These are phyloP conservation scores for Caenorhabditis brenneri DNA, from an alignment of 1,140 invertebrate species.

Conservation along the genomic window DNA sequence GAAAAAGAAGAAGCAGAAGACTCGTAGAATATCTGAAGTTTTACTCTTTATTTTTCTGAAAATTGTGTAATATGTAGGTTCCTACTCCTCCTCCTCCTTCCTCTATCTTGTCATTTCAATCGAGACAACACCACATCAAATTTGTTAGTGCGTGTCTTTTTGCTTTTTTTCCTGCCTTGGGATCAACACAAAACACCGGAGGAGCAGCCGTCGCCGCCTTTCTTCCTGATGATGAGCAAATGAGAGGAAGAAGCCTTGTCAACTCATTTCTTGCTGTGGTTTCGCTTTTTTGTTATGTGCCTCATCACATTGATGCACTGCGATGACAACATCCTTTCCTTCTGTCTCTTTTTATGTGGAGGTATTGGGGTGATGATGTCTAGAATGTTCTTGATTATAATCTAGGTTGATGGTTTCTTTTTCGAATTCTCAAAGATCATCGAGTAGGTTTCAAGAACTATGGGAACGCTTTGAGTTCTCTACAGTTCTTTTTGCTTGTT, in stretches of 20 bases:
- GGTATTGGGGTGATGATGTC: no score
- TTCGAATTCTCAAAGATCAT: no score
- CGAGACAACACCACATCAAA: conserved; percentile 40
- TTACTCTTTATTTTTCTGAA: not conserved
- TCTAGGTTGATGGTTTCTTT: no score
- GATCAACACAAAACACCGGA: not conserved
- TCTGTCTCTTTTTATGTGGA: not conserved
- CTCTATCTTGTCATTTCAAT: conserved; percentile 38
- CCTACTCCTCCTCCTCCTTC: not conserved
- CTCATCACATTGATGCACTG: conserved; percentile 40
- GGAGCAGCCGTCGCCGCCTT: not conserved
- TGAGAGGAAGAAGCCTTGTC: not conserved
- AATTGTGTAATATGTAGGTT: not conserved
- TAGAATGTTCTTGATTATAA: no score
- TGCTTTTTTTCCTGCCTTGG: not conserved
- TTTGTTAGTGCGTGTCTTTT: conserved; percentile 25
- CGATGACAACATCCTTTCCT: conserved; percentile 3
- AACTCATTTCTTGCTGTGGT: conserved; percentile 32
- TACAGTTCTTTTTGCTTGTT: no score
- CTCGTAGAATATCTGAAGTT: no score
- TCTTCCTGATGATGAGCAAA: conserved; percentile 25
- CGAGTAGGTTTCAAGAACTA: no score
- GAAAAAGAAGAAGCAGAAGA: no score
- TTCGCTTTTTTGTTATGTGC: not conserved
- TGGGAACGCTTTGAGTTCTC: no score